These are phyloP conservation scores for Coenonympha glycerion DNA, from an alignment of 2,888 invertebrate species.

Conservation along the genomic window DNA sequence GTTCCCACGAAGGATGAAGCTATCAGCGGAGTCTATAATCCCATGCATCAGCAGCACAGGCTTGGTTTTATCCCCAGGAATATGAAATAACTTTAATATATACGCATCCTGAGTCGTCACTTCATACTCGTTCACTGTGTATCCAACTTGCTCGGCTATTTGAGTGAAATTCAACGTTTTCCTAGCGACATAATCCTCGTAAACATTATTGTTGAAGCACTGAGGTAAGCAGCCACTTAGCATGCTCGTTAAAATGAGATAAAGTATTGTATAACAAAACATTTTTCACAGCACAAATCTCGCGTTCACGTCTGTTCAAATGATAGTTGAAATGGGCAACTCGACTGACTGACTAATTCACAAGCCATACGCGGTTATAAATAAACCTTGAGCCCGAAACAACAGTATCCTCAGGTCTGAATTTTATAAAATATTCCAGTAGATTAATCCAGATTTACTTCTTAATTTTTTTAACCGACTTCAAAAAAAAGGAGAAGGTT, in stretches of 20 bases:
- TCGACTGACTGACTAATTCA: background rate
- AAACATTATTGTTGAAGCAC: background rate
- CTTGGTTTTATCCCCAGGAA: conserved; percentile 31
- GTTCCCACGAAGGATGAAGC: conserved; percentile 38
- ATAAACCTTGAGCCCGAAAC: background rate
- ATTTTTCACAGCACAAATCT: too few species aligned
- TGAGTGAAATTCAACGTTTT: conserved; percentile 26
- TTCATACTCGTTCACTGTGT: conserved; percentile 28
- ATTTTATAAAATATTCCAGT: too few species aligned
- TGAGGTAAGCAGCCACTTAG: background rate
- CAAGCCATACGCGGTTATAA: background rate
- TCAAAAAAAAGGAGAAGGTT: too few species aligned
- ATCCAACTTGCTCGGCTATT: conserved; percentile 30
- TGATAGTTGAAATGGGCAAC: background rate
- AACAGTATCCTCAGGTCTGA: too few species aligned
- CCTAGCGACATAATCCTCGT: background rate
- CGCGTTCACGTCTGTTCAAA: background rate
- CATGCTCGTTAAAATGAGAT: background rate
- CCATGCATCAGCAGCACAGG: conserved; percentile 42
- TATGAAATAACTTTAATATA: conserved; percentile 35
- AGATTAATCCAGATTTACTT: too few species aligned
- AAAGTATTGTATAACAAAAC: background rate
- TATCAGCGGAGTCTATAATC: conserved; percentile 37
- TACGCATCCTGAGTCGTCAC: conserved; percentile 39
- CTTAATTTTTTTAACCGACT: too few species aligned